These are phyloP conservation scores for Megaleporinus macrocephalus DNA, from an alignment of 2,113 vertebrate species.

Conservation along the genomic window DNA sequence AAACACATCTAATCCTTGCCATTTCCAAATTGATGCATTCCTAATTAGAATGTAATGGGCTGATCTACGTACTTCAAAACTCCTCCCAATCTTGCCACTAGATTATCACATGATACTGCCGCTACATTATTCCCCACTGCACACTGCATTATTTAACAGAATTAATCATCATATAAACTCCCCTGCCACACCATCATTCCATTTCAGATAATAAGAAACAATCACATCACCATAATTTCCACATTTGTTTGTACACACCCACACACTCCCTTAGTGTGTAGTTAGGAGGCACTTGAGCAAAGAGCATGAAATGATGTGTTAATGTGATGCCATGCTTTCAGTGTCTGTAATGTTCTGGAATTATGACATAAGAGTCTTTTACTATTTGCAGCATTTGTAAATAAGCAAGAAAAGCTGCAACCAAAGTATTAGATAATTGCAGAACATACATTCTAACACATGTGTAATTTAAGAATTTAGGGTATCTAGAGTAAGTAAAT, in stretches of 20 bases:
- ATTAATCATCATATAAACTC: constrained; percentile 57
- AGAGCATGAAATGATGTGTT: constrained; percentile 29
- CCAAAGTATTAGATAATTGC: too few relatives aligned
- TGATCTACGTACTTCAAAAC: constrained; percentile 49
- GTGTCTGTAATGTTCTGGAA: neutral
- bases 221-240: constrained; percentile 50
- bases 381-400: neutral
- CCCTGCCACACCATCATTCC: constrained; percentile 35
- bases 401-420: too few relatives aligned
- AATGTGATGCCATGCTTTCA: neutral
- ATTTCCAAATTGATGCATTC: neutral
- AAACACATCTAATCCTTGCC: neutral
- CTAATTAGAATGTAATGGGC: constrained; percentile 53
- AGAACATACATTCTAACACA: too few relatives aligned
- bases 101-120: constrained; percentile 39
- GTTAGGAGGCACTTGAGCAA: neutral
- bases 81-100: constrained; percentile 27
- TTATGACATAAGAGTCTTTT: neutral
- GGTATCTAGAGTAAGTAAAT: too few relatives aligned
- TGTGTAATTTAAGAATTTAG: too few relatives aligned
- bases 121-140: constrained; percentile 36
- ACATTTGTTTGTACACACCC: constrained; percentile 20
- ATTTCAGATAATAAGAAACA: constrained; percentile 56
- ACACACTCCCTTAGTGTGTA: neutral
- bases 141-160: constrained; percentile 61